A percentile compares a stretch with the other conserved stretches of the same genome.
phyloP scores from a whole-genome alignment of 1,140 invertebrate genomes.

The Cydia pomonella region DNA sequence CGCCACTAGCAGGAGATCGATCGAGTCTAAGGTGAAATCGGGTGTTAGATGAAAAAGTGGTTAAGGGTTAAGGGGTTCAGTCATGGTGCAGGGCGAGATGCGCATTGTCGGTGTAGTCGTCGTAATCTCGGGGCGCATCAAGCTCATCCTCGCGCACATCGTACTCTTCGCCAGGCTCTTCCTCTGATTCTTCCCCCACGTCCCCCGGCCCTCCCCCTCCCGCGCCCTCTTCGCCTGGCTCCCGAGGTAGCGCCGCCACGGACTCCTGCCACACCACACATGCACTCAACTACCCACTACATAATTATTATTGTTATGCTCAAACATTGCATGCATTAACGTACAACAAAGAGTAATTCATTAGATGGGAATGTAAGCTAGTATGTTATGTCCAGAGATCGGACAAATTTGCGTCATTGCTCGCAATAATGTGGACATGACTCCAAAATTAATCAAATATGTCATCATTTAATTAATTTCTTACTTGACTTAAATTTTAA shows the following conservation, averaged over 20 bases:
- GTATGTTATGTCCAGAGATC: no score
- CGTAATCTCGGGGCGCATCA: slow-evolving; percentile 76
- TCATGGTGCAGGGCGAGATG: slow-evolving; percentile 59
- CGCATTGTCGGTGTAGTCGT: slow-evolving; percentile 81
- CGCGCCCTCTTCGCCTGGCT: slow-evolving; percentile 41
- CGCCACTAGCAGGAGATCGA: neutral
- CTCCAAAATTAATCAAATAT: no score
- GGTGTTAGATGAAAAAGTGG: neutral
- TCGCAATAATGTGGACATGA: no score
- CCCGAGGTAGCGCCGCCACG: slow-evolving; percentile 62
- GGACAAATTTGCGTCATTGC: no score
- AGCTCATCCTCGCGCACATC: slow-evolving; percentile 79
- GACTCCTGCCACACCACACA: slow-evolving; percentile 50
- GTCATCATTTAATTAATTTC: no score
- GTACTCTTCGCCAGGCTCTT: slow-evolving; percentile 74
- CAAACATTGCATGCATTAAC: neutral
- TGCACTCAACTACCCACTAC: slow-evolving; percentile 36
- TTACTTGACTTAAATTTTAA: no score
- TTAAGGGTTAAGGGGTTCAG: slow-evolving; percentile 47
- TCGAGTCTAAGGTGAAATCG: neutral
- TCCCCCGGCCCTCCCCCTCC: slow-evolving; percentile 42
- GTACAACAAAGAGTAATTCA: neutral
- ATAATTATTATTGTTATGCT: slow-evolving; percentile 15
- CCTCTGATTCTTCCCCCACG: slow-evolving; percentile 66
- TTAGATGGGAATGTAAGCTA: neutral